Evolutionary conservation across 1,140 invertebrate genomes (phyloP).

Genomic region (Trissolcus basalis): DNA sequence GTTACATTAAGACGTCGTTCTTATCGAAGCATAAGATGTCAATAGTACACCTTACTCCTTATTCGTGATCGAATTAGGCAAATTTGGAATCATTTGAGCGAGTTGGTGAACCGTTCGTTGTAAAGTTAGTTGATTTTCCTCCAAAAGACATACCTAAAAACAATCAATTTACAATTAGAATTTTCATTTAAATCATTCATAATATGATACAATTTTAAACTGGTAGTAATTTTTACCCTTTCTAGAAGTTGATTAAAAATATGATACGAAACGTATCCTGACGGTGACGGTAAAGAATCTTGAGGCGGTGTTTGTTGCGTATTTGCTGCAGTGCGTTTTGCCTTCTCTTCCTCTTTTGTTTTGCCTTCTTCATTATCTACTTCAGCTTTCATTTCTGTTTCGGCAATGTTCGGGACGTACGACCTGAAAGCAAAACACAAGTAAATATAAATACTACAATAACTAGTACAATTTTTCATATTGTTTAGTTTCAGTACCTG

Average conservation of each 20-base stretch:
- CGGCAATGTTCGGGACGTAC: slow-evolving; percentile 35
- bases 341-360: slow-evolving; percentile 63
- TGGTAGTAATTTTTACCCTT: too few species aligned
- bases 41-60: slow-evolving; percentile 62
- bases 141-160: slow-evolving; percentile 67
- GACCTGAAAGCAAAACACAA: slow-evolving; percentile 16
- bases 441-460: neutral
- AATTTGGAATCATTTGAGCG: slow-evolving; percentile 62
- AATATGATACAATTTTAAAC: too few species aligned
- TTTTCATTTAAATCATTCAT: neutral
- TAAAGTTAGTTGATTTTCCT: slow-evolving; percentile 69
- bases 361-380: slow-evolving; percentile 62
- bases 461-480: neutral
- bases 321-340: slow-evolving; percentile 37
- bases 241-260: slow-evolving; percentile 72
- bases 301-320: slow-evolving; percentile 47
- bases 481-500: slow-evolving; percentile 45
- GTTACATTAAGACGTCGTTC: slow-evolving; percentile 57
- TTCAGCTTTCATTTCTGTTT: slow-evolving; percentile 55
- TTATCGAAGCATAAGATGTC: slow-evolving; percentile 25
- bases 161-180: neutral
- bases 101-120: slow-evolving; percentile 69
- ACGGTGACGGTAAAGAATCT: slow-evolving; percentile 50
- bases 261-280: slow-evolving; percentile 71
- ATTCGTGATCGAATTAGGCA: slow-evolving; percentile 62